These are phyloP conservation scores for Eupleurogrammus muticus DNA, from an alignment of 2,797 vertebrate genomes.

Conservation along the genomic window DNA sequence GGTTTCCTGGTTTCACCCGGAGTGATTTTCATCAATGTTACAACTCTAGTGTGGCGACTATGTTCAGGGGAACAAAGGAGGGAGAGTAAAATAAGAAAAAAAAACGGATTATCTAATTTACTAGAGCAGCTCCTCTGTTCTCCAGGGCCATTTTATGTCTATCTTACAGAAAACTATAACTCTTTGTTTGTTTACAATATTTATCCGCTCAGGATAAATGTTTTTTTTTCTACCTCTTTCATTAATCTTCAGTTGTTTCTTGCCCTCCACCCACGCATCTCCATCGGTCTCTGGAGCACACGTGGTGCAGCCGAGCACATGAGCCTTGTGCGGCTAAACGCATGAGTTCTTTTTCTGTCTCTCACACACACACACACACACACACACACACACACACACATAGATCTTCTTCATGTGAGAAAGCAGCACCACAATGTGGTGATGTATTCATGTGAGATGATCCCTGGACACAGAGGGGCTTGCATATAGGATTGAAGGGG, in stretches of 20 bases:
- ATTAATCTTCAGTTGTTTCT: slow-evolving; percentile 10
- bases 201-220: slow-evolving; percentile 27
- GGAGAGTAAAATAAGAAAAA: background rate
- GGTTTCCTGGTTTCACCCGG: background rate
- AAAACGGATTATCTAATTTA: slow-evolving; percentile 27
- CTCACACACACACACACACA: background rate
- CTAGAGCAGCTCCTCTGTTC: slow-evolving; percentile 6
- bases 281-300: background rate
- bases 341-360: background rate
- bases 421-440: background rate
- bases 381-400: background rate
- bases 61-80: background rate
- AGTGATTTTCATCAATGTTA: slow-evolving; percentile 3
- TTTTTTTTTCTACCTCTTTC: background rate
- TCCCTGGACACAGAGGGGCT: slow-evolving; percentile 30
- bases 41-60: background rate
- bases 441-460: slow-evolving; percentile 38
- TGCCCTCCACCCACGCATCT: slow-evolving; percentile 1
- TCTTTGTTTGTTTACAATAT: slow-evolving; percentile 21
- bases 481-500: slow-evolving; percentile 6
- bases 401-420: background rate
- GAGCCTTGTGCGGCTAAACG: background rate
- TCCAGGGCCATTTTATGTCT: slow-evolving; percentile 20
- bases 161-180: slow-evolving; percentile 12
- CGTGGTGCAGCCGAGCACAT: background rate